Base-by-base conservation (phyloP, 2,113 vertebrate species). In the Carassius carassius region DNA sequence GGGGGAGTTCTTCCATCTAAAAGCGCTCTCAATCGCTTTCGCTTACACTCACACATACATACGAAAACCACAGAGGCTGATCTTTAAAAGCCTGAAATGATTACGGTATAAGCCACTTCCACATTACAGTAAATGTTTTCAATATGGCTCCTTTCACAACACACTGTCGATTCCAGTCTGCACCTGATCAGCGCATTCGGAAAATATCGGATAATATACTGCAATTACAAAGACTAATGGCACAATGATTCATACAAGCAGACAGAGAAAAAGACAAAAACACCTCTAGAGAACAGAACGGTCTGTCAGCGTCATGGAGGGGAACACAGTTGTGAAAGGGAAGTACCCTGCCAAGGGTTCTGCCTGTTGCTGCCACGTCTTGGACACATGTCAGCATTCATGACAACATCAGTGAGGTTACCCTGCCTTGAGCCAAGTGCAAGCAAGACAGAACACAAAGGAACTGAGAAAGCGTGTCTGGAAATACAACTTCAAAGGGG, bases 111-210 rank as follows among this genome's bases (percentile, higher is more conserved):
- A 78, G 54, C 78, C 81, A 82, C 86, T 82, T 85, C 51, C 83
- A 78, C 78, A 78, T 87, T 84, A 85, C 65, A 78, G 73, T 78
- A 82, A 87, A 87, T 76, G 17, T 37, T 11, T 75, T 77, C 82
- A 82, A 60, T 87, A 69, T 84, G 82, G 37, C 77, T 70, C 58
- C 72, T 75, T 84, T 75, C 67, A 84, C 62, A n/a, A 51, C 1
- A 5, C 19, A 69, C 78, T 17, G 21, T 79, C 35, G 37, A 63
- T 79, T 44, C 56, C 58, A 51, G 21, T 25, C 60, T 12, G 23
- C 37, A 81, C 78, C 41, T 81, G 60, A 81, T 60, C 63, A 83
- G 51, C 5, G 10, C 25, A 17, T 49, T 76, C 10, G 11, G 77
- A 47, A 29, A 16, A 16, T 3, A 32, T 41, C 10, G 9, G 58